Conservation (phyloP, 2,113 vertebrate species). For the Collichthys lucidus region DNA sequence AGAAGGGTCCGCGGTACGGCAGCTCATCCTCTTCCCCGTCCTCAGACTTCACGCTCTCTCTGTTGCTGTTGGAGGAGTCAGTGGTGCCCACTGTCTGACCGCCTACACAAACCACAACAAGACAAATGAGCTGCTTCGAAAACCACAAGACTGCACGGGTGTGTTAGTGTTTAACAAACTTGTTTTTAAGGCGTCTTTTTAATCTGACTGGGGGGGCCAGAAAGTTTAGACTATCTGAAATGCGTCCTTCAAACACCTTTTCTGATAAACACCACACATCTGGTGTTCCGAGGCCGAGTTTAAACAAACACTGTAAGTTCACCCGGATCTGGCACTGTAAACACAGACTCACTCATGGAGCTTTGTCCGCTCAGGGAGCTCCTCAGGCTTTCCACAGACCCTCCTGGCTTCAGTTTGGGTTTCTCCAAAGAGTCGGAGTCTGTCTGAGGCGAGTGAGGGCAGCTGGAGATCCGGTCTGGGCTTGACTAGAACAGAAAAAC, state of each 20-base stretch:
- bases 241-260: constrained; percentile 16
- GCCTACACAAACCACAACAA: constrained; percentile 79
- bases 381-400: constrained; percentile 96
- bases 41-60: constrained; percentile 97
- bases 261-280: constrained; percentile 45
- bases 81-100: constrained; percentile 98
- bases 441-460: constrained; percentile 82
- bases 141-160: background rate
- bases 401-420: constrained; percentile 92
- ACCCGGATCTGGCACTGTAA: constrained; percentile 7
- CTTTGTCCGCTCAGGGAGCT: constrained; percentile 98
- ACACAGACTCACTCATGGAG: constrained; percentile 93
- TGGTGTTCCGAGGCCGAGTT: constrained; percentile 31
- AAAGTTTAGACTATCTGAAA: constrained; percentile 35
- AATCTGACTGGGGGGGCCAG: background rate
- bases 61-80: constrained; percentile 96
- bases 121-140: background rate
- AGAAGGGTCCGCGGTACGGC: constrained; percentile 95
- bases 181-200: constrained; percentile 4
- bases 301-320: constrained; percentile 34
- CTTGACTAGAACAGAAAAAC: constrained; percentile 80
- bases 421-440: constrained; percentile 88
- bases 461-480: constrained; percentile 84
- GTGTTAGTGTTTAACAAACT: constrained; percentile 15
- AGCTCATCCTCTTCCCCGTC: constrained; percentile 96